Base-by-base conservation (phyloP, 2,888 invertebrate genomes). In the Proisotoma minuta region DNA sequence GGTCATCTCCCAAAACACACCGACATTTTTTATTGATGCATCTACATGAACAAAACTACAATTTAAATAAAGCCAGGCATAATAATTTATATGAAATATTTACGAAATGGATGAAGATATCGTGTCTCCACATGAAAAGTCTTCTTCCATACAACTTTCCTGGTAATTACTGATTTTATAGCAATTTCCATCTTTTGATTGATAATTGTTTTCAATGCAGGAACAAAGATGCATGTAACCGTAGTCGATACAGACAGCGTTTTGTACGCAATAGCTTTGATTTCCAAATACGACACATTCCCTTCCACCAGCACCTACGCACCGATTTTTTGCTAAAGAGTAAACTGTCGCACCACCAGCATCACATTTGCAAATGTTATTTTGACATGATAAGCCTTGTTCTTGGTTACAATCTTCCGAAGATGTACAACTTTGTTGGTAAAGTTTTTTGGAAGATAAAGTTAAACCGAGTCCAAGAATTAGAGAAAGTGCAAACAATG, bases 51-150 rank as follows among this genome's bases (percentile, higher is more conserved):
- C 47, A n/a, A 34, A 43, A 51, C 43, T 20, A 50, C 15, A 26
- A n/a, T n/a, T n/a, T n/a, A n/a, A n/a, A n/a, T n/a, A n/a, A n/a
- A 8, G 40, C 3, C 23, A 27, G 22, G 12, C 34, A 34, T 54
- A 8, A 39, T 48, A 10, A 18, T 48, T 48, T 18, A n/a, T 8
- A 48, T 48, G 10, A 48, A 12, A 10, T 24, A 57, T 8, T 40
- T 62, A 68, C 68, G 63, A 63, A 15, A 68, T 23, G 1, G 65
- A 58, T 5, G 61, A 63, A 2, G 65, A 58, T 39, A 65, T 52
- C n/a, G 65, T 61, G 47, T 68, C 68, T 24, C 68, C 68, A 61
- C 68, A 68, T 10, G 68, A 51, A 50, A 63, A 68, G 24, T 68
- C 65, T 51, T 68, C 68, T 51, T 68, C 68, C 34, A 59, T 8